Conservation (phyloP, 2,797 vertebrate species). For the Emys orbicularis region DNA sequence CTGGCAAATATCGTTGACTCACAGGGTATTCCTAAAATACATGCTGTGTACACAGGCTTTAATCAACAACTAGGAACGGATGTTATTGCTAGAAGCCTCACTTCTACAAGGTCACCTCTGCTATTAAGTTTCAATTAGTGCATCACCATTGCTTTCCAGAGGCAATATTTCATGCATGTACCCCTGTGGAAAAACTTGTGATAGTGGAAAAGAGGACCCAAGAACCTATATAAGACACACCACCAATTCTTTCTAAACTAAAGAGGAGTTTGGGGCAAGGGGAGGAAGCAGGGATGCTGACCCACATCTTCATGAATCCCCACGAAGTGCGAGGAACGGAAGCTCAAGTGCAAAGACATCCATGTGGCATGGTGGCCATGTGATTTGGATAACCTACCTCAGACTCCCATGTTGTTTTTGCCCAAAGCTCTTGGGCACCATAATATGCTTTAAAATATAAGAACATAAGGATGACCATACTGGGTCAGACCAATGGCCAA, state of each 20-base stretch:
- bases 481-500: neutral
- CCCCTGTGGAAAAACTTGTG: neutral
- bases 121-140: fast-evolving
- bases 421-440: neutral
- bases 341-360: neutral
- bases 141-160: neutral
- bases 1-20: neutral
- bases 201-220: neutral
- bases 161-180: fast-evolving
- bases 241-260: neutral
- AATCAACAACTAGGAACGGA: conserved; percentile 1
- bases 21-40: neutral
- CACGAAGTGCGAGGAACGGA: neutral
- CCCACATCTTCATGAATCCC: neutral
- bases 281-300: neutral
- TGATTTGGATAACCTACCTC: fast-evolving
- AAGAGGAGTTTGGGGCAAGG: neutral
- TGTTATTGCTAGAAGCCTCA: neutral
- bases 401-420: neutral
- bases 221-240: fast-evolving
- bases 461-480: neutral
- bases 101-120: neutral
- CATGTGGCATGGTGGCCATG: neutral
- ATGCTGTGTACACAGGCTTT: conserved; percentile 32
- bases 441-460: neutral